Evolutionary conservation across 2,888 invertebrate genomes (phyloP).

Genomic region (Yponomeuta evonymella): DNA sequence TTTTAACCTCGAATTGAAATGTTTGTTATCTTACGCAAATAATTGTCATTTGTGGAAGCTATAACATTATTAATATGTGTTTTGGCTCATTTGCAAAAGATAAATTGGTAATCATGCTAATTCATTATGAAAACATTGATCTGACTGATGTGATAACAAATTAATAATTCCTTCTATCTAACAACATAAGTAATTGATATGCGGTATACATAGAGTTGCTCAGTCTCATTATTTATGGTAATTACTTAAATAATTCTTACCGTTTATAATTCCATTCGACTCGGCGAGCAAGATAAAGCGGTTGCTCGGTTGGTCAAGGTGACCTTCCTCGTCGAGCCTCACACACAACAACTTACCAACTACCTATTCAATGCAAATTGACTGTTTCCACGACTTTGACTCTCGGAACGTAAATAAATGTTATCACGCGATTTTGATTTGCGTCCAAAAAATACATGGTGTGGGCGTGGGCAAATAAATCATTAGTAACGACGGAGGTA

Average conservation of each 20-base stretch:
- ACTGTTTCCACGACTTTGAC: slow-evolving; percentile 6
- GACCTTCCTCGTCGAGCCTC: slow-evolving; percentile 57
- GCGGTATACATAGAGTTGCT: neutral
- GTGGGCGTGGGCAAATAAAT: slow-evolving; percentile 17
- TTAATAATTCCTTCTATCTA: neutral
- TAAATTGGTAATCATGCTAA: neutral
- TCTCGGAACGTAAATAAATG: slow-evolving; percentile 10
- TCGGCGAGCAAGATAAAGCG: slow-evolving; percentile 39
- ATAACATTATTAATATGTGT: no score
- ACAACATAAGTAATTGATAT: neutral
- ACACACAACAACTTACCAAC: slow-evolving; percentile 44
- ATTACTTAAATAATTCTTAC: slow-evolving; percentile 17
- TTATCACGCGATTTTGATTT: slow-evolving; percentile 3
- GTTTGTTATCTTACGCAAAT: slow-evolving; percentile 42
- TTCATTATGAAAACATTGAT: neutral
- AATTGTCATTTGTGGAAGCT: slow-evolving; percentile 19
- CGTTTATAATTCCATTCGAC: slow-evolving; percentile 19
- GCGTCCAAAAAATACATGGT: neutral
- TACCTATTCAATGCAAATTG: slow-evolving; percentile 68
- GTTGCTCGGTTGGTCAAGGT: slow-evolving; percentile 58
- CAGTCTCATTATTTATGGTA: slow-evolving; percentile 18
- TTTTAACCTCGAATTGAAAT: slow-evolving; percentile 28
- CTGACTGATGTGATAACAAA: neutral
- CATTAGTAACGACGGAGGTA: slow-evolving; percentile 19
- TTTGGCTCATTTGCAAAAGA: no score